A percentile compares a stretch with the other conserved stretches of the same genome.
Conservation (phyloP, 2,797 vertebrate genomes). For the Nyctalus aviator region DNA sequence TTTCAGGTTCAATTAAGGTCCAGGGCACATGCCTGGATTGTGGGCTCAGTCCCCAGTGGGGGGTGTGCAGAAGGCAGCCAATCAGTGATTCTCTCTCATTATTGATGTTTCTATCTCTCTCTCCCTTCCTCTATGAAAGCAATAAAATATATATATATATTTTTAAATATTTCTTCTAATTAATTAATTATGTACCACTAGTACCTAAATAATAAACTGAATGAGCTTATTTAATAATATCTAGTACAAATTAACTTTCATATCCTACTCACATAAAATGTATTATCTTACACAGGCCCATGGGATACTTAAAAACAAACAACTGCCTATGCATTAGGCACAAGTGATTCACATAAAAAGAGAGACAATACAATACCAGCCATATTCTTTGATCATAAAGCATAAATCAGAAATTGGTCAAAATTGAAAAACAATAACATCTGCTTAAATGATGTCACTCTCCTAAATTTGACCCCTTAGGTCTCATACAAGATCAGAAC, state of each 20-base stretch:
- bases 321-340: neutral
- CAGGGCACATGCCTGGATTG: too few relatives aligned
- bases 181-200: too few relatives aligned
- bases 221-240: neutral
- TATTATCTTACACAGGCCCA: neutral
- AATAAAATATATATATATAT: too few relatives aligned
- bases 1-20: too few relatives aligned
- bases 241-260: neutral
- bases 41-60: too few relatives aligned
- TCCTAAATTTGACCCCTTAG: neutral
- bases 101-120: too few relatives aligned
- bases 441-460: neutral
- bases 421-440: neutral
- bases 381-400: neutral
- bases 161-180: too few relatives aligned
- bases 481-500: neutral
- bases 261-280: neutral
- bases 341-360: neutral
- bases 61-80: too few relatives aligned
- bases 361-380: neutral
- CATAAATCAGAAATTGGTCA: neutral
- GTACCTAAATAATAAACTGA: neutral
- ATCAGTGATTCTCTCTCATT: too few relatives aligned
- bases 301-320: neutral
- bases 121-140: too few relatives aligned